Conservation (phyloP, 2,888 invertebrate genomes). For the Frankliniella fusca region DNA sequence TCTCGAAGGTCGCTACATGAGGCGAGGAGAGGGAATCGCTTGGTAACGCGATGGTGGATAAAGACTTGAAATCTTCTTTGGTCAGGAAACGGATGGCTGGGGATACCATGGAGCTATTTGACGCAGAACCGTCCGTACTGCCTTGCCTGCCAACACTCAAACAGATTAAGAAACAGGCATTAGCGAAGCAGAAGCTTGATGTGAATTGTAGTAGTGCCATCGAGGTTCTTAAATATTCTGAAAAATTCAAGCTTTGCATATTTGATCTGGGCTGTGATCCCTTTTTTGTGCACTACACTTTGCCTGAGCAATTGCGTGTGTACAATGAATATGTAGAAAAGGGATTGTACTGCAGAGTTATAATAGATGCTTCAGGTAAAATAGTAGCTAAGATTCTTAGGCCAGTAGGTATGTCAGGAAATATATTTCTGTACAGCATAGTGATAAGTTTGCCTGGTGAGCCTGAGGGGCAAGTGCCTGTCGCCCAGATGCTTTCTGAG, state of each 20-base stretch:
- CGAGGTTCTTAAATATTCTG: conserved; percentile 31
- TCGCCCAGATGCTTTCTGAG: conserved; percentile 35
- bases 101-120: conserved; percentile 33
- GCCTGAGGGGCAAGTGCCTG: conserved; percentile 32
- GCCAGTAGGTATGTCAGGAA: conserved; percentile 23
- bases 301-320: conserved; percentile 31
- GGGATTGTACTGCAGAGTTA: neutral
- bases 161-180: conserved; percentile 29
- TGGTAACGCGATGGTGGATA: conserved; percentile 23
- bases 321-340: conserved; percentile 31
- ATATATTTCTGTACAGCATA: conserved; percentile 34
- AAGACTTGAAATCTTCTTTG: conserved; percentile 30
- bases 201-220: conserved; percentile 29
- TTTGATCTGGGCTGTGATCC: conserved; percentile 32
- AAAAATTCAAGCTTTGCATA: conserved; percentile 31
- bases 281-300: conserved; percentile 35
- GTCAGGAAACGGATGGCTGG: conserved; percentile 32
- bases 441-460: conserved; percentile 31
- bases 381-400: conserved; percentile 30
- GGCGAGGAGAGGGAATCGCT: conserved; percentile 13
- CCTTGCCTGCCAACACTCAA: conserved; percentile 33
- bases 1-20: conserved; percentile 28
- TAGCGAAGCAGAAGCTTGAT: conserved; percentile 25
- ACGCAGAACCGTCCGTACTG: conserved; percentile 33
- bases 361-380: conserved; percentile 35